A percentile compares a stretch with the other conserved stretches of the same genome.
Evolutionary conservation across 1,140 invertebrate species (phyloP).

Genomic region (Heterodera schachtii): DNA sequence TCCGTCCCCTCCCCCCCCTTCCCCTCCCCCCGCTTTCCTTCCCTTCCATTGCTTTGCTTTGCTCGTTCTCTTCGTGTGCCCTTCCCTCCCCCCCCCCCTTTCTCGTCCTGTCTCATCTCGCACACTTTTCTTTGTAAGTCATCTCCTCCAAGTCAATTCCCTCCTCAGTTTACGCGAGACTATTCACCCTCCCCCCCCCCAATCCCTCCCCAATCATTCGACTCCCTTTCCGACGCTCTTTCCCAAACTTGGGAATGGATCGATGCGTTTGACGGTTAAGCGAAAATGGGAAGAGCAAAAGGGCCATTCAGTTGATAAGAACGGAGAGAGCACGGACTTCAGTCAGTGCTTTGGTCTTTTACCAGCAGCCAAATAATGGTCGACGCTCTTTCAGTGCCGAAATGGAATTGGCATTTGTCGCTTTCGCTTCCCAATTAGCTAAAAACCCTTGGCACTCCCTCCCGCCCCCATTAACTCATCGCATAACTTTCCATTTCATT

Average conservation of each 20-base stretch:
- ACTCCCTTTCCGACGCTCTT: not conserved
- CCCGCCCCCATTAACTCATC: not conserved
- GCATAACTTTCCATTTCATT: not conserved
- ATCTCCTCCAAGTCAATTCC: conserved; percentile 11
- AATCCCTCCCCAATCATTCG: conserved; percentile 7
- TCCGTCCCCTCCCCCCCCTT: not conserved
- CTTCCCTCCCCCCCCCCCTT: not conserved
- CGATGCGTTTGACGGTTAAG: conserved; percentile 7
- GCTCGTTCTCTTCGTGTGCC: not conserved
- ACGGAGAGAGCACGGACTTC: not conserved
- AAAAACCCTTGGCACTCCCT: not conserved
- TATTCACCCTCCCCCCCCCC: not conserved
- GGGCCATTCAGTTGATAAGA: not conserved
- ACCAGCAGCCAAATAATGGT: not conserved
- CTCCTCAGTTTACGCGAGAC: conserved; percentile 8
- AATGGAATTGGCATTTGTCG: conserved; percentile 3
- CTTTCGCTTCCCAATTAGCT: conserved; percentile 11
- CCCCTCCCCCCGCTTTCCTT: not conserved
- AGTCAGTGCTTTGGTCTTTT: not conserved
- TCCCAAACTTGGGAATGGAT: conserved; percentile 18
- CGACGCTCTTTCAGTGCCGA: not conserved
- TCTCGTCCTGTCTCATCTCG: conserved; percentile 7
- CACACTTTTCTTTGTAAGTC: conserved; percentile 19
- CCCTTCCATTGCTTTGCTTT: not conserved
- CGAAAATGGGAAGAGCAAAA: conserved; percentile 12